Evolutionary conservation across 53 echinoderm and acorn worm genomes (phyloP), one percentile per base, ranked within the genome.

Genomic region (Luidia sarsii): DNA sequence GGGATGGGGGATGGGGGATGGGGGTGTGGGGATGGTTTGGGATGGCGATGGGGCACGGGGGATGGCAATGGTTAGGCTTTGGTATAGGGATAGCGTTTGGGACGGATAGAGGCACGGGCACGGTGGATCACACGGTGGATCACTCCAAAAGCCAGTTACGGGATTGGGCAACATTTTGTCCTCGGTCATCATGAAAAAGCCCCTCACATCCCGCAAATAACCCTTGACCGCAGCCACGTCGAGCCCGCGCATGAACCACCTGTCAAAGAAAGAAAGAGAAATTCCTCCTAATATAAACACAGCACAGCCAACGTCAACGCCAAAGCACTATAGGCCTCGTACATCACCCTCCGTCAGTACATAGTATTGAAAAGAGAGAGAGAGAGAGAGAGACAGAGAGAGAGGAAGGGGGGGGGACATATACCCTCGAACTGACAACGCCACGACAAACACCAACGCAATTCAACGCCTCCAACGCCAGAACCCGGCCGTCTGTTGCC

Each of bases 401-500:
- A n/a, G n/a, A n/a, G n/a, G n/a, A n/a, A n/a, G n/a, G n/a, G n/a
- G n/a, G n/a, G n/a, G n/a, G n/a, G n/a, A n/a, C n/a, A n/a, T n/a
- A n/a, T n/a, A n/a, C n/a, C n/a, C n/a, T n/a, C n/a, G 19, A 41
- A 1, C 4, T 43, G 43, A 41, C 39, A 43, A 67, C 36, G 35
- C 63, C 18, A 37, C 43, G 7, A 41, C 77, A 77, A 73, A 62
- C 77, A 46, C 32, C 60, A 18, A 16, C n/a, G 28, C 77, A 77
- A 60, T 77, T 61, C 18, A 30, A 39, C n/a, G n/a, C n/a, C n/a
- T n/a, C n/a, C n/a, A n/a, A n/a, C n/a, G 46, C 46, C 56, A 74
- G 57, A 57, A 56, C 57, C 25, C 25, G n/a, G n/a, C n/a, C 39
- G 56, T 57, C 74, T 74, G 74, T 74, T 36, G 56, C 77, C 61